phyloP scores from a whole-genome alignment of 2,797 vertebrate genomes.

The Cynodonichthys magdalenae region DNA sequence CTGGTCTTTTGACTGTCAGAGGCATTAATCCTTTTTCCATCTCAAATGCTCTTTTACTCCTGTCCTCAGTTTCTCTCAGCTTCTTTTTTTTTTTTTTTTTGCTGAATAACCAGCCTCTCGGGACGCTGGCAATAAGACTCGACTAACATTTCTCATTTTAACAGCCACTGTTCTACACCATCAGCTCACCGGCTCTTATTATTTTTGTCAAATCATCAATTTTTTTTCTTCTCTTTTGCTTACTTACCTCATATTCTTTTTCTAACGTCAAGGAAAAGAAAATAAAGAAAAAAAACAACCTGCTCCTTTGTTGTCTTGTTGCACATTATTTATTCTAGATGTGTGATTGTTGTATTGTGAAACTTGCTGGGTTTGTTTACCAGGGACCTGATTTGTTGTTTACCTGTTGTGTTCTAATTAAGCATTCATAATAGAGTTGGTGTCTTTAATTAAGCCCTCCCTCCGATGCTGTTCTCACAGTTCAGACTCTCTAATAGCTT shows the following conservation, averaged over 20 bases:
- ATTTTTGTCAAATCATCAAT: constrained; percentile 12
- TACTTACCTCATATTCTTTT: background rate
- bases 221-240: background rate
- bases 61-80: constrained; percentile 14
- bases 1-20: constrained; percentile 56
- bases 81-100: constrained; percentile 26
- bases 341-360: constrained; percentile 26
- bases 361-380: constrained; percentile 31
- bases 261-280: constrained; percentile 4
- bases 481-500: constrained; percentile 38
- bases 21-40: constrained; percentile 56
- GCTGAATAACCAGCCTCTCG: constrained; percentile 31
- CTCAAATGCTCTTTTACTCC: constrained; percentile 16
- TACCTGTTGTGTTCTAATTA: constrained; percentile 59
- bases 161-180: constrained; percentile 14
- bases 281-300: constrained; percentile 3
- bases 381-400: constrained; percentile 41
- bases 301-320: constrained; percentile 20
- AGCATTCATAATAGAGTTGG: constrained; percentile 50
- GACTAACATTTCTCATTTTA: constrained; percentile 27
- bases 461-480: constrained; percentile 48
- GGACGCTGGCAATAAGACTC: constrained; percentile 8
- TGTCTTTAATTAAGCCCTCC: constrained; percentile 56
- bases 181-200: constrained; percentile 23
- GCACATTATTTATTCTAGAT: constrained; percentile 26